These are phyloP conservation scores for Hyalella azteca DNA, from an alignment of 2,888 invertebrate genomes.

Conservation along the genomic window DNA sequence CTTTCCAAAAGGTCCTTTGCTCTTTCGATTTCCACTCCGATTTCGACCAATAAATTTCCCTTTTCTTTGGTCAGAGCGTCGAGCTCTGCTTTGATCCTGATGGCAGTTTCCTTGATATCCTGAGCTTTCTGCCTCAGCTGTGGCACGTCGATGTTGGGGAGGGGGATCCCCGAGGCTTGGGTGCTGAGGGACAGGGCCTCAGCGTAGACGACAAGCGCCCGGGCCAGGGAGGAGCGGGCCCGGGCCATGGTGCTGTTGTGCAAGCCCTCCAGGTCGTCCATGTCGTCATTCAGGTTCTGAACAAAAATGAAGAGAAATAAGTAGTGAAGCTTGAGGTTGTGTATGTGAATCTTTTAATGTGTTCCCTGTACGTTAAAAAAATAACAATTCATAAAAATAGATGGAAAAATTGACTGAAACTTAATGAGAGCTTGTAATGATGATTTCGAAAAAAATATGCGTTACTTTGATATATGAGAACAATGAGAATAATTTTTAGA, in stretches of 20 bases:
- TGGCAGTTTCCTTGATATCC: constrained; percentile 62
- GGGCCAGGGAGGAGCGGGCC: constrained; percentile 44
- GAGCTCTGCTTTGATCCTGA: constrained; percentile 69
- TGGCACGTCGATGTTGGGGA: constrained; percentile 45
- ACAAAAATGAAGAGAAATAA: no score
- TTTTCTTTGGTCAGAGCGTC: constrained; percentile 72
- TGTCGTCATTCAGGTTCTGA: constrained; percentile 45
- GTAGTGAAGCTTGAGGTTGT: no score
- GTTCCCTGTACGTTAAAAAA: no score
- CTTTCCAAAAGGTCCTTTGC: constrained; percentile 65
- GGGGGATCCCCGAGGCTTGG: constrained; percentile 51
- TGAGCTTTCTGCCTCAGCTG: constrained; percentile 46
- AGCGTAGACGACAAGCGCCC: constrained; percentile 42
- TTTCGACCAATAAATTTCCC: constrained; percentile 66
- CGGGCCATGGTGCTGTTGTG: constrained; percentile 45
- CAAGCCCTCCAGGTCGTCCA: constrained; percentile 38
- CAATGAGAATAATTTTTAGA: no score
- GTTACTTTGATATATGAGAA: no score
- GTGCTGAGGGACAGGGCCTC: constrained; percentile 54
- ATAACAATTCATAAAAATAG: no score
- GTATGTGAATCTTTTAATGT: no score
- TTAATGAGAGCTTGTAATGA: no score
- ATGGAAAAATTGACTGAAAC: no score
- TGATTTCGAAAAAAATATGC: no score
- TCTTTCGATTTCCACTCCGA: constrained; percentile 70